Percentiles rank a stretch among this genome's conserved stretches.
Conservation (phyloP, 2,888 invertebrate species). For the Cantharis flavilabris region DNA sequence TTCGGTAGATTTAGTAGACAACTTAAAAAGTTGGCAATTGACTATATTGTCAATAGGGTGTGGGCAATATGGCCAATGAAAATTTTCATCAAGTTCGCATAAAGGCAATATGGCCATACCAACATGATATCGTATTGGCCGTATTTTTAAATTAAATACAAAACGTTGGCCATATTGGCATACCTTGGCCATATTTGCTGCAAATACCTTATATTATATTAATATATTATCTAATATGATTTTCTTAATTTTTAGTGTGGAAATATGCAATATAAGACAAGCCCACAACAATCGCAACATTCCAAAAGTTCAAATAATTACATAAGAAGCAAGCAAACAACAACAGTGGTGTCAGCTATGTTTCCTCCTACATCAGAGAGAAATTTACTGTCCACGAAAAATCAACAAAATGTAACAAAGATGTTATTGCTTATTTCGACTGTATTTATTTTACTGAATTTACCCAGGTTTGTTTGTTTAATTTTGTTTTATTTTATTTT, state of each 20-base stretch:
- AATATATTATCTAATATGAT: background rate
- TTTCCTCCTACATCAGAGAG: conserved; percentile 31
- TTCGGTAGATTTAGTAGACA: too few relatives aligned
- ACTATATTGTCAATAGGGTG: too few relatives aligned
- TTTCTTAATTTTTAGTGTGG: background rate
- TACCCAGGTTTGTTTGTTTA: conserved; percentile 59
- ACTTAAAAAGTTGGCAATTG: too few relatives aligned
- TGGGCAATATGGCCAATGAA: too few relatives aligned
- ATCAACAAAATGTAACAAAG: conserved; percentile 66
- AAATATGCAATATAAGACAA: conserved; percentile 33
- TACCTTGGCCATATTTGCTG: too few relatives aligned
- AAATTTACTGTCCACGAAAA: conserved; percentile 49
- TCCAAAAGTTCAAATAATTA: conserved; percentile 36
- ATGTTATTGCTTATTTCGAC: conserved; percentile 69
- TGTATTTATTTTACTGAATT: conserved; percentile 66
- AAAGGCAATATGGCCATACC: too few relatives aligned
- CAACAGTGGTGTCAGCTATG: background rate
- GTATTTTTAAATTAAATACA: too few relatives aligned
- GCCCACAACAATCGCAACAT: conserved; percentile 52
- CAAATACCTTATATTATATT: too few relatives aligned
- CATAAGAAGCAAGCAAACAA: conserved; percentile 14
- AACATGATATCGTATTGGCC: too few relatives aligned
- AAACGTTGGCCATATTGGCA: too few relatives aligned
- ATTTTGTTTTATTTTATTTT: background rate
- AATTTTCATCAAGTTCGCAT: too few relatives aligned